phyloP scores from a whole-genome alignment of 1,140 invertebrate genomes.

The Eumaeus atala region DNA sequence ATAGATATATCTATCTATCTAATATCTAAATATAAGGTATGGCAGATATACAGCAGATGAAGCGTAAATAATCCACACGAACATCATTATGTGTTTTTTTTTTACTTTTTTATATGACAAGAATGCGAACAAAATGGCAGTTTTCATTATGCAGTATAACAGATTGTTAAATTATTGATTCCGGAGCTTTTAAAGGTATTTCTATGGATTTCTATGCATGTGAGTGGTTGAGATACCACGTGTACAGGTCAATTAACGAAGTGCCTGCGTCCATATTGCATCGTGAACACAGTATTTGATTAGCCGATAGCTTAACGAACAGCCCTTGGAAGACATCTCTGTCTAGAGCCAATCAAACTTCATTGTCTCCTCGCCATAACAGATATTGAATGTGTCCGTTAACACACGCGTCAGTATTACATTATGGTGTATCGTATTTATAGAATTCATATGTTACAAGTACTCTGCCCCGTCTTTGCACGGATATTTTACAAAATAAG shows the following conservation, averaged over 20 bases:
- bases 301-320: conserved; percentile 17
- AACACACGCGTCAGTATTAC: neutral
- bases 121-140: neutral
- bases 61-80: no score
- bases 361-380: conserved; percentile 26
- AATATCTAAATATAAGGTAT: no score
- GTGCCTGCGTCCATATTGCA: conserved; percentile 7
- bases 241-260: conserved; percentile 8
- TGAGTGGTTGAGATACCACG: neutral
- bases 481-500: no score
- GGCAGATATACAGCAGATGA: no score
- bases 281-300: conserved; percentile 11
- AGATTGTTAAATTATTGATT: neutral
- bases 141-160: neutral
- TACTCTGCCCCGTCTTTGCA: no score
- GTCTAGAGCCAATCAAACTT: conserved; percentile 29
- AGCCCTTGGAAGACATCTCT: conserved; percentile 15
- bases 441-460: no score
- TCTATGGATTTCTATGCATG: neutral
- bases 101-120: no score
- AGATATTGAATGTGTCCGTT: conserved; percentile 14
- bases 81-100: no score
- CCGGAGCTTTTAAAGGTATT: no score
- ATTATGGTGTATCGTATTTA: neutral
- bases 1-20: no score